Conservation (phyloP, 2,797 vertebrate genomes). For the Tachyglossus aculeatus region DNA sequence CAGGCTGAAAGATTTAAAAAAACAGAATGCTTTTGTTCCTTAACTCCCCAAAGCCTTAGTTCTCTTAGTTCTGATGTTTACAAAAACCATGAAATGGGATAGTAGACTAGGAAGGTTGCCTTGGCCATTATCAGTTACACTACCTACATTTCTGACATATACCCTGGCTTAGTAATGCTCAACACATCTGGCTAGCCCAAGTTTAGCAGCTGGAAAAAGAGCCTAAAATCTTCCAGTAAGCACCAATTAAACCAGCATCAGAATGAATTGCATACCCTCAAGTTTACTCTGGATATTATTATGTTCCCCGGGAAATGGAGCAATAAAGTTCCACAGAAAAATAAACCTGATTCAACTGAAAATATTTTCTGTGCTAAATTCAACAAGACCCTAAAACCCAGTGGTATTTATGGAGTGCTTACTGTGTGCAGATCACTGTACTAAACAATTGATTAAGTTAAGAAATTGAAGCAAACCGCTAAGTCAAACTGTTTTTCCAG, state of each 20-base stretch:
- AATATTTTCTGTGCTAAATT: slow-evolving; percentile 18
- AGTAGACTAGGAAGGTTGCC: neutral
- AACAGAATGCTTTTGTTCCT: no score
- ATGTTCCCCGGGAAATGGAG: neutral
- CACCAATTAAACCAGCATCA: neutral
- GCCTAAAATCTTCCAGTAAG: neutral
- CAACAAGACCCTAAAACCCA: neutral
- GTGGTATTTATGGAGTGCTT: neutral
- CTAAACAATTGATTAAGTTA: slow-evolving; percentile 9
- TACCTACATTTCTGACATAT: neutral
- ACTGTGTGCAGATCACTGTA: no score
- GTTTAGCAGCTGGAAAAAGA: neutral
- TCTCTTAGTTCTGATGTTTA: neutral
- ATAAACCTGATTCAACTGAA: slow-evolving; percentile 17
- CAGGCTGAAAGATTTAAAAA: neutral
- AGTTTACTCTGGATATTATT: neutral
- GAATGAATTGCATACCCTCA: slow-evolving; percentile 14
- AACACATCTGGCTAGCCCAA: no score
- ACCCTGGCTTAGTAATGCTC: no score
- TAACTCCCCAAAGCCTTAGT: neutral
- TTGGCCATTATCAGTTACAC: neutral
- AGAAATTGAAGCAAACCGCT: slow-evolving; percentile 1
- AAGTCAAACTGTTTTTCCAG: no score
- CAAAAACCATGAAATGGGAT: neutral
- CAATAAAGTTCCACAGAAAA: slow-evolving; percentile 32